Percentiles rank a stretch among this genome's conserved stretches.
These are phyloP conservation scores for Phalacrocorax pelagicus DNA, from an alignment of 2,113 vertebrate species.

Conservation along the genomic window DNA sequence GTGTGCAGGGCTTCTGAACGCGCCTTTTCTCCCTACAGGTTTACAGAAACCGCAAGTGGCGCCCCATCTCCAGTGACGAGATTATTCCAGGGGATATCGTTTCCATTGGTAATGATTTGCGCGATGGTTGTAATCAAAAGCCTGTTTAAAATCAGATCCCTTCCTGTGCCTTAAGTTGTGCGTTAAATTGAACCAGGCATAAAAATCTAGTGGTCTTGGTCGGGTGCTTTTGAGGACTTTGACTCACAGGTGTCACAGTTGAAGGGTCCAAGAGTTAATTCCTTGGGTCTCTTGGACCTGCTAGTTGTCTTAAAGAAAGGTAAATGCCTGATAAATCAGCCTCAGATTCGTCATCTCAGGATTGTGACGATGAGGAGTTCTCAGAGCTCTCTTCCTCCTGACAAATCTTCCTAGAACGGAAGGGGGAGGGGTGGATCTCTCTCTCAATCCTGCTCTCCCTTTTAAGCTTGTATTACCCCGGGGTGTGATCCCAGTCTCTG, in stretches of 20 bases:
- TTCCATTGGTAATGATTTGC: conserved; percentile 82
- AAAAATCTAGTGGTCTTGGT: background rate
- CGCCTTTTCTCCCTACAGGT: conserved; percentile 72
- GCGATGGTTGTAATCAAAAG: background rate
- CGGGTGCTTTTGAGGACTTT: background rate
- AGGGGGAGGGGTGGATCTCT: background rate
- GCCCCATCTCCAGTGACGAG: conserved; percentile 90
- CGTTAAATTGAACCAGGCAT: no score
- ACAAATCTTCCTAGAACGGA: background rate
- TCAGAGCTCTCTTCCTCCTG: background rate
- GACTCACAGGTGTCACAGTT: background rate
- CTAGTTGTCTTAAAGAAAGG: background rate
- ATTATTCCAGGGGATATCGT: conserved; percentile 92
- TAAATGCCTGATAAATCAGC: background rate
- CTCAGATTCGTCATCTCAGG: background rate
- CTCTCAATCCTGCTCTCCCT: background rate
- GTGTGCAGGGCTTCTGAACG: fast-evolving
- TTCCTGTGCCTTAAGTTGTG: fast-evolving
- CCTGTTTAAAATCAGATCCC: background rate
- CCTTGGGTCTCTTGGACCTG: no score
- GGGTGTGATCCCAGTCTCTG: no score
- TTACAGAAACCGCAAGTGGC: conserved; percentile 95
- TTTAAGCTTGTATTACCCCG: background rate
- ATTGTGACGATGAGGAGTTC: background rate
- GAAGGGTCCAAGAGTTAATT: no score